A percentile compares a stretch with the other conserved stretches of the same genome.
phyloP scores from a whole-genome alignment of 2,113 vertebrate species.

The Marmota flaviventris region DNA sequence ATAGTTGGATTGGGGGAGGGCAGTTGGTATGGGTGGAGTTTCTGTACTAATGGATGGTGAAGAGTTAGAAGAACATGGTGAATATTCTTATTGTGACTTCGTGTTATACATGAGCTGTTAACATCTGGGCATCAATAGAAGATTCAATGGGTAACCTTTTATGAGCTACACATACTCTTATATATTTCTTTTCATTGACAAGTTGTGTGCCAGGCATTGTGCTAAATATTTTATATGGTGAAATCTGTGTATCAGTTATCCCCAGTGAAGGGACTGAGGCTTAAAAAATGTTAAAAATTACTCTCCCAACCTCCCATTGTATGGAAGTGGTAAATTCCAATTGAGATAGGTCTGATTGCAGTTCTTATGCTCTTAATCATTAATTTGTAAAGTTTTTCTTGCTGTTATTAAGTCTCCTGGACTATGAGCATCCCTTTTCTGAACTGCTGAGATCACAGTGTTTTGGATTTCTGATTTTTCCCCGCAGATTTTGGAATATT shows the following conservation, averaged over 20 bases:
- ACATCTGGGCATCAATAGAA: not conserved
- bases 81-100: not conserved
- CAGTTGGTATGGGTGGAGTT: not conserved
- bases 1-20: not conserved
- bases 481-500: not conserved
- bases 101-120: not conserved
- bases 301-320: not conserved
- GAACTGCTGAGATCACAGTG: not conserved
- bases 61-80: not conserved
- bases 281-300: not conserved
- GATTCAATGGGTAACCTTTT: not conserved
- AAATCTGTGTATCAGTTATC: not conserved
- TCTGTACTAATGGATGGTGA: not conserved
- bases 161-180: not conserved
- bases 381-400: not conserved
- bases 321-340: not conserved
- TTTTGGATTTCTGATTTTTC: not conserved
- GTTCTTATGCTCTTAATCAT: slow-evolving; percentile 21
- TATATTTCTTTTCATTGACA: not conserved
- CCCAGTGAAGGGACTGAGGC: not conserved
- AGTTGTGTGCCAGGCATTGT: not conserved
- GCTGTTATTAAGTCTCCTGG: not conserved
- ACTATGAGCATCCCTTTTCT: not conserved
- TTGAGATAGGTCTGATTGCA: not conserved
- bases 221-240: not conserved